These are phyloP conservation scores for Cataglyphis albicans DNA, from an alignment of 2,888 invertebrate species.

Conservation along the genomic window DNA sequence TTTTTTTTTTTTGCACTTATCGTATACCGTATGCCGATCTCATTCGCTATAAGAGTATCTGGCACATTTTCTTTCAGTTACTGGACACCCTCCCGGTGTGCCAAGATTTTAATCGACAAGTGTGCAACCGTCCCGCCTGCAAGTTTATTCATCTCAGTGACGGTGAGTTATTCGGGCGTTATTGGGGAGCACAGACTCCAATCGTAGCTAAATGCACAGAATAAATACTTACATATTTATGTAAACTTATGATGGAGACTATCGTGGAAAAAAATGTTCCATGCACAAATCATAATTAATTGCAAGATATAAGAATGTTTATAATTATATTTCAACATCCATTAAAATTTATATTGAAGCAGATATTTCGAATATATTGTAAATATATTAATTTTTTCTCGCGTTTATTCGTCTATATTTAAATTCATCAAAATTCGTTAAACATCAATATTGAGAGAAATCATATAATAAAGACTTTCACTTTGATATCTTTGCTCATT, in stretches of 20 bases:
- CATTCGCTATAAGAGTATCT: conserved; percentile 77
- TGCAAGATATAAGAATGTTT: background rate
- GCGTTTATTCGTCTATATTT: background rate
- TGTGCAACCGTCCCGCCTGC: conserved; percentile 98
- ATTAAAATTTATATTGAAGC: conserved; percentile 1
- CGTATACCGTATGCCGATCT: conserved; percentile 48
- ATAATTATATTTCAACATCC: background rate
- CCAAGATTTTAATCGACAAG: conserved; percentile 99
- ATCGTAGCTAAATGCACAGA: background rate
- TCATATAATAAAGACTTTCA: background rate
- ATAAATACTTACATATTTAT: background rate
- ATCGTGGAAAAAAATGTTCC: conserved; percentile 19
- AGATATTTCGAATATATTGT: background rate
- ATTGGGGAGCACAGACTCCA: background rate
- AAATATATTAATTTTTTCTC: background rate
- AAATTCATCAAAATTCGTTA: conserved; percentile 6
- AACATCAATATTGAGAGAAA: background rate
- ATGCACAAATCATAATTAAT: background rate
- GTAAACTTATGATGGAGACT: background rate
- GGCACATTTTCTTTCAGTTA: conserved; percentile 92
- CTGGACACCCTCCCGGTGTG: conserved; percentile 99
- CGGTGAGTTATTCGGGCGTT: conserved; percentile 89
- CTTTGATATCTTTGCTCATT: background rate
- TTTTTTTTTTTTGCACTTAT: conserved; percentile 66
- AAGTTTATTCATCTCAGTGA: conserved; percentile 99